phyloP scores from a whole-genome alignment of 2,113 vertebrate genomes.

The Chaetodon trifascialis region DNA sequence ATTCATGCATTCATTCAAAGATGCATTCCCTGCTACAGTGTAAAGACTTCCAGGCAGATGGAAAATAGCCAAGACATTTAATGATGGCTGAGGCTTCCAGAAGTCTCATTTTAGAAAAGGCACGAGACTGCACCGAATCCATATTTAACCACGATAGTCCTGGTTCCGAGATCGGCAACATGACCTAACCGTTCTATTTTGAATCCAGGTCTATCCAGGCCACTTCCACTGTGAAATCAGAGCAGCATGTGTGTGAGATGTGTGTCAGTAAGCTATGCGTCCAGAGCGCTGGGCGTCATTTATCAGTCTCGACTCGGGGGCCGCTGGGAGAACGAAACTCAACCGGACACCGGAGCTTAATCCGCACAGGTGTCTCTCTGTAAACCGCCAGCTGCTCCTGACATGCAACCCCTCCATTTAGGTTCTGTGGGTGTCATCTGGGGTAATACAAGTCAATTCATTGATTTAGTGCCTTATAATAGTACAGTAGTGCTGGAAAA shows the following conservation, averaged over 20 bases:
- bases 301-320: slow-evolving; percentile 74
- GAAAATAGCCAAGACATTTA: slow-evolving; percentile 19
- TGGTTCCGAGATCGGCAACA: slow-evolving; percentile 26
- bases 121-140: slow-evolving; percentile 9
- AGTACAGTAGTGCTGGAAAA: slow-evolving; percentile 1
- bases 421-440: slow-evolving; percentile 34
- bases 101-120: slow-evolving; percentile 9
- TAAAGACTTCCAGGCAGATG: slow-evolving; percentile 7
- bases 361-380: slow-evolving; percentile 72
- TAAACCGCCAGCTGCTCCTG: slow-evolving; percentile 72
- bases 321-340: slow-evolving; percentile 51
- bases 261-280: slow-evolving; percentile 71
- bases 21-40: neutral
- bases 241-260: slow-evolving; percentile 67
- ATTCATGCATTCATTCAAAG: neutral
- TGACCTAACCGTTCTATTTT: slow-evolving; percentile 58
- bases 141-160: slow-evolving; percentile 18
- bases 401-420: slow-evolving; percentile 55
- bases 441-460: slow-evolving; percentile 50
- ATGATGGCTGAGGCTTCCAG: neutral
- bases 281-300: slow-evolving; percentile 65
- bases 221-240: slow-evolving; percentile 73
- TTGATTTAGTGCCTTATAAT: slow-evolving; percentile 28
- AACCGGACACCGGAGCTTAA: slow-evolving; percentile 65
- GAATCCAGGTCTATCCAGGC: slow-evolving; percentile 35